A percentile compares a stretch with the other conserved stretches of the same genome.
phyloP scores from a whole-genome alignment of 2,888 invertebrate genomes.

The Choristoneura rosaceana region DNA sequence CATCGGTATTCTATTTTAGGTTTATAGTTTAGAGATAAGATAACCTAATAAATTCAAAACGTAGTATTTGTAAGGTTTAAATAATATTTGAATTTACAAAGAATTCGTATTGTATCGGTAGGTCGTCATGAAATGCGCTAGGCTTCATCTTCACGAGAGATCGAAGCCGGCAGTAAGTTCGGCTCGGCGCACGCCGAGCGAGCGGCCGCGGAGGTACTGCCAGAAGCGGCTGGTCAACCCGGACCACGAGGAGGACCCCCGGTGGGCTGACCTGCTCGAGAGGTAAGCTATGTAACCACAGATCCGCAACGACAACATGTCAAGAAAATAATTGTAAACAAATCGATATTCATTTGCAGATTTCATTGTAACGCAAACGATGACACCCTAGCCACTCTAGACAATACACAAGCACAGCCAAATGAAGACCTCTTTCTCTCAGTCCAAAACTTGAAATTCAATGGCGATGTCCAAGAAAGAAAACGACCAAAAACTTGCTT shows the following conservation, averaged over 20 bases:
- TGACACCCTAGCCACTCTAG: constrained; percentile 45
- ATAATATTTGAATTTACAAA: not conserved
- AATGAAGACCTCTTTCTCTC: constrained; percentile 69
- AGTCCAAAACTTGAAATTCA: constrained; percentile 76
- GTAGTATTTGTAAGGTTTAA: no score
- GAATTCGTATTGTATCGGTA: constrained; percentile 9
- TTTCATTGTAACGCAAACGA: constrained; percentile 59
- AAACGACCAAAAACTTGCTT: constrained; percentile 70
- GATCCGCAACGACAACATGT: not conserved
- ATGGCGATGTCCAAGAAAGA: constrained; percentile 62
- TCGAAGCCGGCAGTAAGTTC: constrained; percentile 50
- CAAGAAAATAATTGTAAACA: not conserved
- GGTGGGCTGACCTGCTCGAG: constrained; percentile 62
- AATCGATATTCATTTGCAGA: constrained; percentile 53
- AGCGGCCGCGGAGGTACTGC: constrained; percentile 71
- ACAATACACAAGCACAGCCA: constrained; percentile 48
- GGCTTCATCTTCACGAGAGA: constrained; percentile 72
- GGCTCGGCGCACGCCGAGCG: constrained; percentile 44
- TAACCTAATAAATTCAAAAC: not conserved
- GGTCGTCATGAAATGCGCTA: constrained; percentile 73
- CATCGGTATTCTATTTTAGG: constrained; percentile 36
- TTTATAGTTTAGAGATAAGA: constrained; percentile 19
- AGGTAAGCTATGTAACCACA: constrained; percentile 25
- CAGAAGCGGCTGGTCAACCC: constrained; percentile 76
- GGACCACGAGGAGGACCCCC: constrained; percentile 70